phyloP scores from a whole-genome alignment of 2,888 invertebrate species.

The Ophion costatus region DNA sequence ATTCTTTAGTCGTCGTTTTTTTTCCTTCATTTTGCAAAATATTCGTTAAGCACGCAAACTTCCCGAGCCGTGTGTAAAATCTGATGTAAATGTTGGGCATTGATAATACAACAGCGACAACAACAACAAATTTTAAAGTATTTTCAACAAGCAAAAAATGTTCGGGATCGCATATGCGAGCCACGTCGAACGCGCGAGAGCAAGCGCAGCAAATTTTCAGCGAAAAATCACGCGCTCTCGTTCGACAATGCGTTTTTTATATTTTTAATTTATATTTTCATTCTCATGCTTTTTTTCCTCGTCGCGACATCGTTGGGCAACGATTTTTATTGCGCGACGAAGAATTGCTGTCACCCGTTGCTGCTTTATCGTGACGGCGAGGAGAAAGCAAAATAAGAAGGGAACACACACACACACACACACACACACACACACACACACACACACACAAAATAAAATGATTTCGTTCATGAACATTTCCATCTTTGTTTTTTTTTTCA shows the following conservation, averaged over 20 bases:
- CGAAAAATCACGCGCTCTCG: slow-evolving; percentile 3
- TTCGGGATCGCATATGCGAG: background rate
- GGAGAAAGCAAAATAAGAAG: no score
- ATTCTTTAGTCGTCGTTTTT: no score
- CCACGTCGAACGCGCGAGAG: background rate
- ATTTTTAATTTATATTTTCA: background rate
- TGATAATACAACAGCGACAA: no score
- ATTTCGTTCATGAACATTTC: background rate
- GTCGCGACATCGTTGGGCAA: background rate
- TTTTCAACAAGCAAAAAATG: background rate
- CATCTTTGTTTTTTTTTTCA: background rate
- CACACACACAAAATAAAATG: no score
- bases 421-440: no score
- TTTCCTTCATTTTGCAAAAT: no score
- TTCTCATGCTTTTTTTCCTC: background rate
- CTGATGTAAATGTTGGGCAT: no score
- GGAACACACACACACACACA: no score
- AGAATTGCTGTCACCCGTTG: background rate
- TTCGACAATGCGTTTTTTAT: background rate
- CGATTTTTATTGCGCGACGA: background rate
- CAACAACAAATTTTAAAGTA: background rate
- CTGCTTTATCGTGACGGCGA: no score
- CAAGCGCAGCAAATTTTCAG: slow-evolving; percentile 11
- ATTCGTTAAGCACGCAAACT: no score
- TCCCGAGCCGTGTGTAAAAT: no score